Evolutionary conservation across 2,888 invertebrate species (phyloP), one percentile per base, ranked within the genome.

Genomic region (Spatulosminthurus flaviceps): DNA sequence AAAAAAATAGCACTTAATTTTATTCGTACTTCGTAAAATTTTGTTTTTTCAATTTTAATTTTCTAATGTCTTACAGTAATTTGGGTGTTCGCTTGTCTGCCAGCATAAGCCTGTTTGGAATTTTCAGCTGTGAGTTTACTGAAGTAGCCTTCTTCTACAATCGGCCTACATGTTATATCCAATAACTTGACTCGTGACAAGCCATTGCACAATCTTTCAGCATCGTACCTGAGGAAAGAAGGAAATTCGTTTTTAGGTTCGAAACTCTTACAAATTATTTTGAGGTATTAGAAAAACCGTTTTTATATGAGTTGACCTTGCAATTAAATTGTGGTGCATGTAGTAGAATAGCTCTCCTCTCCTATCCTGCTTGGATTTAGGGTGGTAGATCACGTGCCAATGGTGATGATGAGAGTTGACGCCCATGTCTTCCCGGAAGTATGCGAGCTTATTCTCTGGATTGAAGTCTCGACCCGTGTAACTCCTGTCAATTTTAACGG

Each of bases 361-460:
- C 13, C 94, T 89, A 88, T 94, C 93, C 87, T 94, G 28, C 1
- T 2, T 13, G 0, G 95, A 95, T 11, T 64, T n/a, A 2, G 11
- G 11, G 64, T 95, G 95, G 87, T 94, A 95, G 0, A 95, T 94
- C 83, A 95, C 89, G 87, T 95, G 95, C 95, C 95, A 95, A 87
- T 95, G 95, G 94, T 95, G 95, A 87, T 95, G 95, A 87, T 95
- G 95, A 74, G 94, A 91, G 88, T 95, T 95, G 85, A 95, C 90
- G 82, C 94, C 94, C 81, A 83, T 80, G 87, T 95, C 95, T 87
- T 95, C 95, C 61, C 95, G 91, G 90, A 93, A 95, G 88, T 95
- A 95, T 41, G 94, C 93, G 81, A 87, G 69, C 5, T 92, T 91
- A 87, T 95, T 94, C 86, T 95, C 95, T 0, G 92, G 92, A 86